These are phyloP conservation scores for Cheilosia scutellata DNA, from an alignment of 2,888 invertebrate genomes.

Conservation along the genomic window DNA sequence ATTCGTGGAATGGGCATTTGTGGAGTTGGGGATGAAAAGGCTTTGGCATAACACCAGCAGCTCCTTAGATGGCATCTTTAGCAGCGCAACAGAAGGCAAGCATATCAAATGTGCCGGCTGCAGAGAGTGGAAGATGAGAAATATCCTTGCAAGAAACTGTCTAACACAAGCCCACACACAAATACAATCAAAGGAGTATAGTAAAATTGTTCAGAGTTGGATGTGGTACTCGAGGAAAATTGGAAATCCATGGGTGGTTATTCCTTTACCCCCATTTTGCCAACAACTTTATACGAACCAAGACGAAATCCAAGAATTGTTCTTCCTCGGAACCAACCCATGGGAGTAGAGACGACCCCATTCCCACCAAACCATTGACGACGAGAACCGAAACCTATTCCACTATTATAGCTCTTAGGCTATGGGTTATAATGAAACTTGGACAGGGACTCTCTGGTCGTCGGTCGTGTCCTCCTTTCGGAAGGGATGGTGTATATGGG, in stretches of 20 bases:
- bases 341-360: slow-evolving; percentile 25
- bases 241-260: slow-evolving; percentile 67
- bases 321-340: slow-evolving; percentile 29
- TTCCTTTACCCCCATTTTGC: slow-evolving; percentile 37
- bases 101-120: slow-evolving; percentile 74
- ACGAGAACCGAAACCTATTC: slow-evolving; percentile 62
- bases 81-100: slow-evolving; percentile 72
- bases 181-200: slow-evolving; percentile 35
- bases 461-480: slow-evolving; percentile 49
- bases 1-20: slow-evolving; percentile 56
- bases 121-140: slow-evolving; percentile 66
- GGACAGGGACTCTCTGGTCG: slow-evolving; percentile 59
- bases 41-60: slow-evolving; percentile 71
- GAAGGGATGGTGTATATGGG: slow-evolving; percentile 16
- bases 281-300: slow-evolving; percentile 16
- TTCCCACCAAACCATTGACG: slow-evolving; percentile 53
- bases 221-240: slow-evolving; percentile 60
- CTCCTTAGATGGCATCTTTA: slow-evolving; percentile 69
- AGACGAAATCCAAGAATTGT: slow-evolving; percentile 71
- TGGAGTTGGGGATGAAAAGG: slow-evolving; percentile 46
- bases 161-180: slow-evolving; percentile 34
- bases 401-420: slow-evolving; percentile 62
- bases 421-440: slow-evolving; percentile 72
- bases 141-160: slow-evolving; percentile 52
- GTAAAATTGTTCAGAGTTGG: slow-evolving; percentile 50